Conservation (phyloP, 2,113 vertebrate genomes). For the Podiceps cristatus region DNA sequence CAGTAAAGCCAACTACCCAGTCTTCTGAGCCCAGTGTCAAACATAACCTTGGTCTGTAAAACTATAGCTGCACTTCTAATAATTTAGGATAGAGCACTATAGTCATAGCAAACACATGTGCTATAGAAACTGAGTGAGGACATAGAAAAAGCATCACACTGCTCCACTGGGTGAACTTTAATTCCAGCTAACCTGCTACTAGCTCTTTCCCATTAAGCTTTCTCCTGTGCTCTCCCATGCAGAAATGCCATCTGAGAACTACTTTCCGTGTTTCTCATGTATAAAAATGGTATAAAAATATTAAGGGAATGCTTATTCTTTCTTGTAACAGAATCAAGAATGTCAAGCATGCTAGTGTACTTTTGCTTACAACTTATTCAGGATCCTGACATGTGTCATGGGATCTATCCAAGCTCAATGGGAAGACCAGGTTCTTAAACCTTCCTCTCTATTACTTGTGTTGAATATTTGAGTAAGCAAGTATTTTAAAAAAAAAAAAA, state of each 20-base stretch:
- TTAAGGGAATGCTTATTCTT: background rate
- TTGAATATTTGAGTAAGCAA: background rate
- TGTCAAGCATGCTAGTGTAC: background rate
- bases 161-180: background rate
- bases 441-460: background rate
- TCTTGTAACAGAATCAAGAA: background rate
- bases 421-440: background rate
- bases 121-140: background rate
- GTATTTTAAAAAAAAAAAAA: background rate
- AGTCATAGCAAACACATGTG: background rate
- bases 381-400: background rate
- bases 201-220: background rate
- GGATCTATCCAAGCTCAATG: background rate
- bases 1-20: background rate
- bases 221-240: background rate
- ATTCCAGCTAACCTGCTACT: background rate
- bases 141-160: background rate
- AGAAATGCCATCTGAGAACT: background rate
- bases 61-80: background rate
- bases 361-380: background rate
- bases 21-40: background rate
- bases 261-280: background rate
- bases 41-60: background rate
- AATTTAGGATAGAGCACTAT: background rate
- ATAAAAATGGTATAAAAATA: background rate